These are phyloP conservation scores for Caenorhabditis doughertyi DNA, from an alignment of 2,888 invertebrate genomes.

Conservation along the genomic window DNA sequence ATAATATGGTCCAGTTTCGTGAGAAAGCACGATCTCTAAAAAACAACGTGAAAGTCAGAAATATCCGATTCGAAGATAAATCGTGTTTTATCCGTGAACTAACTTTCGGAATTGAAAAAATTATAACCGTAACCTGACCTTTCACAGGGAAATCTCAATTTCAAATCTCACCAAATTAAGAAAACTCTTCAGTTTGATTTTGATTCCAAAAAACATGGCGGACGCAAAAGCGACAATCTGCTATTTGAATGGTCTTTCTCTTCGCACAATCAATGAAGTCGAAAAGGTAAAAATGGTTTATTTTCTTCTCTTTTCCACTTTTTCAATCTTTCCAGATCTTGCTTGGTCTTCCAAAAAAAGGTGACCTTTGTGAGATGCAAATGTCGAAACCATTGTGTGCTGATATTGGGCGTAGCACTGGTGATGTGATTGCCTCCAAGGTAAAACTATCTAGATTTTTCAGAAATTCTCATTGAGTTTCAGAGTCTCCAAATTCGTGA, in stretches of 20 bases:
- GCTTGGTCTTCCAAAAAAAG: slow-evolving; percentile 37
- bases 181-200: not conserved
- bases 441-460: not conserved
- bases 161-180: too few species aligned
- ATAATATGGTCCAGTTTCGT: too few species aligned
- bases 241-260: slow-evolving; percentile 55
- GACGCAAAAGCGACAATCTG: slow-evolving; percentile 51
- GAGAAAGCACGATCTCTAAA: too few species aligned
- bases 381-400: slow-evolving; percentile 15
- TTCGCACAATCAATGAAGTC: slow-evolving; percentile 53
- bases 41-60: too few species aligned
- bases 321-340: slow-evolving; percentile 27
- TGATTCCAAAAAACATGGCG: slow-evolving; percentile 33
- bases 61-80: too few species aligned
- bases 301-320: not conserved
- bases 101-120: too few species aligned
- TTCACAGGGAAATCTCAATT: too few species aligned
- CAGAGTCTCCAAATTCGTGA: slow-evolving; percentile 51
- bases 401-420: slow-evolving; percentile 38
- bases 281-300: slow-evolving; percentile 35
- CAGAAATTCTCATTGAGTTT: not conserved
- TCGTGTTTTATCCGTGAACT: too few species aligned
- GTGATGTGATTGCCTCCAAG: slow-evolving; percentile 48
- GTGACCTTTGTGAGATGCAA: slow-evolving; percentile 44
- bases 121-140: too few species aligned